Conservation (phyloP, 2,888 invertebrate genomes). For the Elegia similella region DNA sequence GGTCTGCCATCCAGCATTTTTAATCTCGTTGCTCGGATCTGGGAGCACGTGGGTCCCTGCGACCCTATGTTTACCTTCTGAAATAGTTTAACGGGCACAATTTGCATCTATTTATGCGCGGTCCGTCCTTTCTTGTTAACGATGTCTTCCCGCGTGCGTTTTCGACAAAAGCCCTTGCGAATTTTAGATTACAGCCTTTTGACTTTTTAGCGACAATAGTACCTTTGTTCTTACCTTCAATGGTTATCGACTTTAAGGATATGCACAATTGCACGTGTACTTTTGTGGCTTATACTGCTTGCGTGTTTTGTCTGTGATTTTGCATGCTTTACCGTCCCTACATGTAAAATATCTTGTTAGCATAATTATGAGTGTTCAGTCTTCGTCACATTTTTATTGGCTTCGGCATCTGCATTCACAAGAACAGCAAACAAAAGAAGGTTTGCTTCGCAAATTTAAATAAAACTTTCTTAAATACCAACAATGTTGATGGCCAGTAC, state of each 20-base stretch:
- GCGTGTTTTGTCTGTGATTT: neutral
- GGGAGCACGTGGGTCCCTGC: constrained; percentile 66
- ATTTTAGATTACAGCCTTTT: constrained; percentile 15
- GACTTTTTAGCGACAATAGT: neutral
- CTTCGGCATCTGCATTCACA: neutral
- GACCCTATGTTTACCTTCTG: constrained; percentile 78
- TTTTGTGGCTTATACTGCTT: constrained; percentile 2
- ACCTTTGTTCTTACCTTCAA: constrained; percentile 11
- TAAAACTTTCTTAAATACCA: neutral
- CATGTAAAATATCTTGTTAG: constrained; percentile 3
- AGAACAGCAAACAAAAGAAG: neutral
- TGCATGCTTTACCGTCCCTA: constrained; percentile 1
- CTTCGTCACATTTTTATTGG: neutral
- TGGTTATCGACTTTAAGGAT: neutral
- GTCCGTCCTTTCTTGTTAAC: constrained; percentile 77
- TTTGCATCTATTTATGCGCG: constrained; percentile 79
- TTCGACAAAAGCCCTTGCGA: constrained; percentile 25
- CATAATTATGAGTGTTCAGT: neutral
- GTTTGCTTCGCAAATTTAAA: neutral
- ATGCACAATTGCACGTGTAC: neutral
- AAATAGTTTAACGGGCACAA: constrained; percentile 81
- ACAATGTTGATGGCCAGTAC: neutral
- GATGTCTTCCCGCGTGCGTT: constrained; percentile 51
- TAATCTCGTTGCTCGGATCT: constrained; percentile 78
- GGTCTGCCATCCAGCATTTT: constrained; percentile 77